Evolutionary conservation across 1,140 invertebrate species (phyloP).

Genomic region (Lepidurus couesii): DNA sequence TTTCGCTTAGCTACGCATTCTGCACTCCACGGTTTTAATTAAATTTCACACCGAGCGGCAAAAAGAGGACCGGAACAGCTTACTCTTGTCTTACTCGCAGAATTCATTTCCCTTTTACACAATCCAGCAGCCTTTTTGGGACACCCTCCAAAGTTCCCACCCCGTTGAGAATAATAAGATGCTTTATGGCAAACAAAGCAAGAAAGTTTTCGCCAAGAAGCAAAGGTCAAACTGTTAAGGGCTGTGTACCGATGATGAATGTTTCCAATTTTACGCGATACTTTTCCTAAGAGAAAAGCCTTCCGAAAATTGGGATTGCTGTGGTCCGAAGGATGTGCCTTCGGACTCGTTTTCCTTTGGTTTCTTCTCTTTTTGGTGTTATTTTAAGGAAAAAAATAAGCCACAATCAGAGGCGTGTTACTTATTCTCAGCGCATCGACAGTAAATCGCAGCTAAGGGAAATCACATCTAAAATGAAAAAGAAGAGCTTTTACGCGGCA

Average conservation of each 20-base stretch:
- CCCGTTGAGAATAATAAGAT: neutral
- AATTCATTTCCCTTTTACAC: neutral
- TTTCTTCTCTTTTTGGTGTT: neutral
- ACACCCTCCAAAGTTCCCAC: too few species aligned
- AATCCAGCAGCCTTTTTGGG: neutral
- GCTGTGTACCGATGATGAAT: neutral
- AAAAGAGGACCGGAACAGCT: neutral
- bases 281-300: neutral
- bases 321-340: too few species aligned
- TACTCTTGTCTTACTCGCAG: neutral
- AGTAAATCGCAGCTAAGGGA: slow-evolving; percentile 21
- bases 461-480: neutral
- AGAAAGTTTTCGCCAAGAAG: neutral
- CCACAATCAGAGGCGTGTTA: neutral
- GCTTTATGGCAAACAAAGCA: neutral
- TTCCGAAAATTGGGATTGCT: neutral
- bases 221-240: neutral
- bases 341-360: too few species aligned
- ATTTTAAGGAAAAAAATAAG: neutral
- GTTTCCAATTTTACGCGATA: neutral
- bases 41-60: neutral
- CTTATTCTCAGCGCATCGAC: slow-evolving; percentile 21
- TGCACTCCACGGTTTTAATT: slow-evolving; percentile 9
- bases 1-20: neutral
- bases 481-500: neutral